Conservation (phyloP, 2,113 vertebrate species). For the Fukomys damarensis region DNA sequence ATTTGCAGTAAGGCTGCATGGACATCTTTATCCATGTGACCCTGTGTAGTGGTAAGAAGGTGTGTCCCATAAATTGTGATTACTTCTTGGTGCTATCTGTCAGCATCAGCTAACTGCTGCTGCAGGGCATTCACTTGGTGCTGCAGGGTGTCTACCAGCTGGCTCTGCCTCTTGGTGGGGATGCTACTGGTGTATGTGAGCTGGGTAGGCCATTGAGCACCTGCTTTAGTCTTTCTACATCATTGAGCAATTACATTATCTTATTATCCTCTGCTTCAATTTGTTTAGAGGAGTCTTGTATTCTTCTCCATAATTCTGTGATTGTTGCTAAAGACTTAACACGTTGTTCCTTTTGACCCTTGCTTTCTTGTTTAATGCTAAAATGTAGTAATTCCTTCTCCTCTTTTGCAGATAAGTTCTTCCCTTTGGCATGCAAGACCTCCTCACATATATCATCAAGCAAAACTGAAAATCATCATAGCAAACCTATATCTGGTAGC, state of each 20-base stretch:
- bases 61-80: slow-evolving; percentile 97
- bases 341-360: slow-evolving; percentile 93
- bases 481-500: not conserved
- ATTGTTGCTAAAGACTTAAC: slow-evolving; percentile 93
- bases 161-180: slow-evolving; percentile 92
- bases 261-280: slow-evolving; percentile 97
- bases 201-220: slow-evolving; percentile 94
- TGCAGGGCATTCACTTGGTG: slow-evolving; percentile 93
- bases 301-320: slow-evolving; percentile 93
- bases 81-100: slow-evolving; percentile 96
- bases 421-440: slow-evolving; percentile 84
- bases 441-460: slow-evolving; percentile 88
- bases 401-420: slow-evolving; percentile 83
- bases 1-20: slow-evolving; percentile 98
- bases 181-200: slow-evolving; percentile 91
- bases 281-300: slow-evolving; percentile 94
- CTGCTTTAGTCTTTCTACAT: slow-evolving; percentile 95
- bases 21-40: slow-evolving; percentile 99
- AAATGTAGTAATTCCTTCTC: slow-evolving; percentile 89
- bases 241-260: slow-evolving; percentile 96
- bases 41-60: slow-evolving; percentile 98
- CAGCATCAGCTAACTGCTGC: slow-evolving; percentile 96
- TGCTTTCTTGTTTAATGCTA: slow-evolving; percentile 93
- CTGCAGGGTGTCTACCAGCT: slow-evolving; percentile 93
- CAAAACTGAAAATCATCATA: not conserved